Percentiles rank a stretch among this genome's conserved stretches.
phyloP scores from a whole-genome alignment of 2,797 vertebrate genomes.

The Odontamblyopus lacepedii region DNA sequence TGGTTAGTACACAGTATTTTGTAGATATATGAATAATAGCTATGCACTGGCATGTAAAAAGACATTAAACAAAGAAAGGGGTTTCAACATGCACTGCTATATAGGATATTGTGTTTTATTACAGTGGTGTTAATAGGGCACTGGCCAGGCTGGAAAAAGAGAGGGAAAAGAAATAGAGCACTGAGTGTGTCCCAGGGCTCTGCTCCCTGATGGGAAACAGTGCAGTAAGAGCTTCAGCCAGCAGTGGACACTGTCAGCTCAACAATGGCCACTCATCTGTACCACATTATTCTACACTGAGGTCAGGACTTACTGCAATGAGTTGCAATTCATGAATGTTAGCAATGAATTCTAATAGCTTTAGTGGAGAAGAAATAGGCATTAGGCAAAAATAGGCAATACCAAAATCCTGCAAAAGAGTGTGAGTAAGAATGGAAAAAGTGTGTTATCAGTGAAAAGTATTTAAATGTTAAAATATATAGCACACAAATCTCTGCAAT shows the following conservation, averaged over 20 bases:
- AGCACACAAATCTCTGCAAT: not conserved
- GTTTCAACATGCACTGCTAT: not conserved
- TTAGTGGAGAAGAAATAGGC: not conserved
- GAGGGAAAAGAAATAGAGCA: not conserved
- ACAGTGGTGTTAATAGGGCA: not conserved
- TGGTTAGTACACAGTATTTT: not conserved
- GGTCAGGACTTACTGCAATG: not conserved
- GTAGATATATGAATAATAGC: not conserved
- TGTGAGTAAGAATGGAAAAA: not conserved
- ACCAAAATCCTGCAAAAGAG: not conserved
- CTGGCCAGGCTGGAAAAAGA: not conserved
- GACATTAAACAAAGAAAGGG: not conserved
- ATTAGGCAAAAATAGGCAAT: too few relatives aligned
- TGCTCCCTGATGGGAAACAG: constrained; percentile 31
- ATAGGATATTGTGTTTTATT: not conserved
- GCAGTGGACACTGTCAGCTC: constrained; percentile 83
- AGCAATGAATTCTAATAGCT: not conserved
- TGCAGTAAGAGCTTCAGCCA: constrained; percentile 79
- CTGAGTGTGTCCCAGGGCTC: constrained; percentile 19
- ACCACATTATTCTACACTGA: not conserved
- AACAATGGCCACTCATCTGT: constrained; percentile 64
- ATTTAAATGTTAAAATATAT: not conserved
- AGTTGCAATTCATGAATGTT: not conserved
- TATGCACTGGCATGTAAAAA: not conserved
- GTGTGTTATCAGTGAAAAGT: not conserved